Evolutionary conservation across 2,888 invertebrate genomes (phyloP), one percentile per base, ranked within the genome.

Genomic region (Syrista parreyssii): DNA sequence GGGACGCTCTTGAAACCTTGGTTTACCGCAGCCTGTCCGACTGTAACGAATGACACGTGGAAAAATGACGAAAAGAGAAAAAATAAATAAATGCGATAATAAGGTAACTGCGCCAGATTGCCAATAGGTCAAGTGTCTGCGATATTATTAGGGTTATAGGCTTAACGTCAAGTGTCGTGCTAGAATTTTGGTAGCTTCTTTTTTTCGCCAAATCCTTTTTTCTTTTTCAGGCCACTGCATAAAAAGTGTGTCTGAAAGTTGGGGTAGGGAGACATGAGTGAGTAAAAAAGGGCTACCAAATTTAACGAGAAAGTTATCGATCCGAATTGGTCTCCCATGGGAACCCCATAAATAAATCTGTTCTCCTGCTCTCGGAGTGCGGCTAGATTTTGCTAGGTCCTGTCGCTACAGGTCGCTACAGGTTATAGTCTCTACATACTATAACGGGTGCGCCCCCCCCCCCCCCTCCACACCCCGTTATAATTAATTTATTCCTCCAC

Each of bases 1-100:
- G 96, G 95, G 1, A 94, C 93, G 91, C 95, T 96, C 89, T 93
- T 94, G 87, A 96, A 95, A 73, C 93, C 92, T 91, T 92, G 91
- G 92, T 92, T 93, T 91, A 92, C 92, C 91, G 92, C 92, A 86
- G 88, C 83, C 89, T 91, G 88, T 88, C 85, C 84, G 86, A 91
- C 92, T 92, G 88, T 85, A 89, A 90, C 23, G 23, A 55, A 55
- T 9, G 23, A 55, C 40, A 55, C 23, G 6, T 83, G 89, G n/a
- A 6, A 12, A 34, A 55, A 55, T 15, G 40, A 75, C 11, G 30
- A n/a, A 68, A 68, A 34, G 9, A 23, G 9, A 32, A 30, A 12
- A 33, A 72, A 31, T 9, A 72, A 72, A 31, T 23, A 23, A 33
- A 33, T 72, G 2, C 74, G 35, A 35, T 15, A 55, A 9, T 23